Evolutionary conservation across 2,797 vertebrate species (phyloP).

Genomic region (Alcedo quadribrachys): DNA sequence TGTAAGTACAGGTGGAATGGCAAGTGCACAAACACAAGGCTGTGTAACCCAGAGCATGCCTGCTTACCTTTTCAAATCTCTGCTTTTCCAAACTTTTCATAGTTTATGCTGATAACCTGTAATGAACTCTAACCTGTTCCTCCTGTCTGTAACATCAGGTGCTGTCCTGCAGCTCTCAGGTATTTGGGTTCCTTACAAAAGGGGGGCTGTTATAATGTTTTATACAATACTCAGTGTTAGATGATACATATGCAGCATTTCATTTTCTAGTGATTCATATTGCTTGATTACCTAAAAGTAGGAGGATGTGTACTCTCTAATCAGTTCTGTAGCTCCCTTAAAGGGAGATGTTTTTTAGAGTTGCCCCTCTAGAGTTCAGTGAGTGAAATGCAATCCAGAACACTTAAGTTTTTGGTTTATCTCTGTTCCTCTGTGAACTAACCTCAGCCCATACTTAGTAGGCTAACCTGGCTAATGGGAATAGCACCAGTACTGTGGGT

Average conservation of each 20-base stretch:
- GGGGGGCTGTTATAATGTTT: neutral
- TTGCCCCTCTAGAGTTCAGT: neutral
- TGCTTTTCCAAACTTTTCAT: neutral
- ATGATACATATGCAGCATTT: neutral
- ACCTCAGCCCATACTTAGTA: neutral
- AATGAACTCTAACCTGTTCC: neutral
- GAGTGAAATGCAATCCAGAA: neutral
- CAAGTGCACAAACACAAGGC: neutral
- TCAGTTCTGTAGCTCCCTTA: neutral
- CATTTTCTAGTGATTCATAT: neutral
- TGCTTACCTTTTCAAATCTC: neutral
- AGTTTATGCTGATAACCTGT: neutral
- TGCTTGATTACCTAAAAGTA: neutral
- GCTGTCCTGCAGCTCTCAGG: neutral
- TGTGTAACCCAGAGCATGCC: neutral
- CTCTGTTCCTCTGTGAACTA: neutral
- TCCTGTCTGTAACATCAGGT: neutral
- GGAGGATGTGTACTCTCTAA: neutral
- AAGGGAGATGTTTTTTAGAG: neutral
- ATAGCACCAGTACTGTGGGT: neutral
- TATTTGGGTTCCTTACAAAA: neutral
- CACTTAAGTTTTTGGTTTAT: neutral
- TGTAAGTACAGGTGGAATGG: neutral
- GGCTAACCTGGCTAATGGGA: neutral
- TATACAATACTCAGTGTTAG: neutral